Conservation (phyloP, 2,113 vertebrate species). For the Vidua macroura region DNA sequence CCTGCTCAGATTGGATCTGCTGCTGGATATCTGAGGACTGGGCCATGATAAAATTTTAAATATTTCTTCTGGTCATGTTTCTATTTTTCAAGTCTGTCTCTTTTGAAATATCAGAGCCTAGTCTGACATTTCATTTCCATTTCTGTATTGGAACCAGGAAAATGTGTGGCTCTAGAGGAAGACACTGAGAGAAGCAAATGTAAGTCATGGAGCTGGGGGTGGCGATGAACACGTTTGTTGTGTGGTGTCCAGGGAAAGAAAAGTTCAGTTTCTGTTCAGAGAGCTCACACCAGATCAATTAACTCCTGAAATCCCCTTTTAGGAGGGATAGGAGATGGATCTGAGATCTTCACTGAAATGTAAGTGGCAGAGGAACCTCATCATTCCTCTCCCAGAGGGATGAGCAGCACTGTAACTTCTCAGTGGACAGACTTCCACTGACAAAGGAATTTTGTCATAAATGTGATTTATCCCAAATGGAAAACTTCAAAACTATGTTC, state of each 20-base stretch:
- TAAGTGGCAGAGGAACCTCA: neutral
- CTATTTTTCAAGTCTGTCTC: constrained; percentile 18
- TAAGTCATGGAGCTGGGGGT: neutral
- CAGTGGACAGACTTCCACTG: neutral
- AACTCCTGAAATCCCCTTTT: neutral
- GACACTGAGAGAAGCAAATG: neutral
- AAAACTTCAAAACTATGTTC: neutral
- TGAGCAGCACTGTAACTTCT: neutral
- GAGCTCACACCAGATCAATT: neutral
- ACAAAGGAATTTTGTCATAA: neutral
- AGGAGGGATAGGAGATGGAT: neutral
- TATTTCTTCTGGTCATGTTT: neutral
- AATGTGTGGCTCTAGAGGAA: neutral
- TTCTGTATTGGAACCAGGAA: neutral
- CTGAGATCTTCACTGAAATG: neutral
- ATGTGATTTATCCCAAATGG: neutral
- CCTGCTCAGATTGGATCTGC: neutral
- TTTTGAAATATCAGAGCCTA: constrained; percentile 12
- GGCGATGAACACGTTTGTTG: neutral
- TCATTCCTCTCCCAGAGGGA: neutral
- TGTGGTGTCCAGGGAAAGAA: neutral
- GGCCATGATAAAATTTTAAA: neutral
- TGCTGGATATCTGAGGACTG: neutral
- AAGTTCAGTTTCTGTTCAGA: neutral
- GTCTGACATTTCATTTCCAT: constrained; percentile 30